Evolutionary conservation across 2,113 vertebrate species (phyloP).

Genomic region (Thoracochromis brauschi): DNA sequence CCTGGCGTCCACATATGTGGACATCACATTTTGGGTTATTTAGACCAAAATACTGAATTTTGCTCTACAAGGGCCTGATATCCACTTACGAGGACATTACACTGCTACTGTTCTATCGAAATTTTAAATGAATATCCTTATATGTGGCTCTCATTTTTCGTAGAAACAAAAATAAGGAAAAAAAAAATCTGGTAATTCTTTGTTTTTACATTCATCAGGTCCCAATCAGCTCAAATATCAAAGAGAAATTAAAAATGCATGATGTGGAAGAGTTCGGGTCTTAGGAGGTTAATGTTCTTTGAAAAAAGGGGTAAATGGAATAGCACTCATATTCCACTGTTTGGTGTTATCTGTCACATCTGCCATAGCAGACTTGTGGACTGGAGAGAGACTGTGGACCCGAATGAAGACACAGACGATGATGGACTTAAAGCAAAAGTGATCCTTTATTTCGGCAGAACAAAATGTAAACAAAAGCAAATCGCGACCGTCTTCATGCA

Average conservation of each 20-base stretch:
- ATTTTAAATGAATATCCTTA: not conserved
- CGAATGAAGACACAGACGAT: not conserved
- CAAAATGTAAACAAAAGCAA: not conserved
- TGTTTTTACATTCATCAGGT: not conserved
- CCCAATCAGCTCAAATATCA: not conserved
- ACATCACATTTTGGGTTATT: not conserved
- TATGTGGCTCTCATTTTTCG: not conserved
- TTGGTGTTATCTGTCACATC: not conserved
- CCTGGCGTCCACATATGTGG: not conserved
- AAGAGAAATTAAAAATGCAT: not conserved
- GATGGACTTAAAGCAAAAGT: not conserved
- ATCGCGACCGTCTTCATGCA: accelerated
- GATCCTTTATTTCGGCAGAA: not conserved
- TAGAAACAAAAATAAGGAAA: not conserved
- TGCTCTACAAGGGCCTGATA: not conserved
- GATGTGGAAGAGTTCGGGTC: not conserved
- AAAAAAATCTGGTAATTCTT: not conserved
- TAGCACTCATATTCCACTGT: not conserved
- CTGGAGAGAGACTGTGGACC: not conserved
- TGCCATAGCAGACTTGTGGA: not conserved
- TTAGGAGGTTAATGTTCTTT: not conserved
- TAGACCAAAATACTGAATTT: not conserved
- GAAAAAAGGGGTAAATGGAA: not conserved
- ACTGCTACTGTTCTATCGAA: not conserved
- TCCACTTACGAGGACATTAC: not conserved